Percentiles rank a stretch among this genome's conserved stretches.
These are phyloP conservation scores for Ctenosaura bakeri DNA, from an alignment of 2,797 vertebrate species.

Conservation along the genomic window DNA sequence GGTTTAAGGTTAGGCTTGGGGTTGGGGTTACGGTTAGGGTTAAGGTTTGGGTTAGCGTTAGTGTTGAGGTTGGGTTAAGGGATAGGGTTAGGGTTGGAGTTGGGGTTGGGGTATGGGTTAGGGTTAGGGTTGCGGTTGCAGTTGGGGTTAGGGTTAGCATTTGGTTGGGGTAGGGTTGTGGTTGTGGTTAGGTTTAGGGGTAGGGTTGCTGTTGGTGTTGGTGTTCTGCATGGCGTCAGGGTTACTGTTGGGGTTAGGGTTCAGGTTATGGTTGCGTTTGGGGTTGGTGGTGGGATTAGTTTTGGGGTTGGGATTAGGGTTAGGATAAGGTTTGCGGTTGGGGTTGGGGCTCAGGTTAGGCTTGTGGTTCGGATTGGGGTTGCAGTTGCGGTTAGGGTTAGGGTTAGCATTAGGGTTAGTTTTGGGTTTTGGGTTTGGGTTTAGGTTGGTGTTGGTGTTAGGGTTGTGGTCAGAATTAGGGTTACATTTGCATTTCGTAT, in stretches of 20 bases:
- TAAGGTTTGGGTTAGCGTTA: too few relatives aligned
- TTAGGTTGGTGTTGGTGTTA: background rate
- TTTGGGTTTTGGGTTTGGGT: background rate
- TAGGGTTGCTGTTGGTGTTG: background rate
- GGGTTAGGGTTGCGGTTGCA: background rate
- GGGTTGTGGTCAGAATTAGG: background rate
- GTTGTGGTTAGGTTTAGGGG: too few relatives aligned
- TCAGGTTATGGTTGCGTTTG: background rate
- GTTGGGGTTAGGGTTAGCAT: background rate
- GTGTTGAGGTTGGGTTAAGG: too few relatives aligned
- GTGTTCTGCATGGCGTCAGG: slow-evolving; percentile 7
- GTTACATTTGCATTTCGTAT: background rate
- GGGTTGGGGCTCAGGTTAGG: too few relatives aligned
- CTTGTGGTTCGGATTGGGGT: too few relatives aligned
- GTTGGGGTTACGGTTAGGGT: too few relatives aligned
- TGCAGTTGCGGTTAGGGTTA: too few relatives aligned
- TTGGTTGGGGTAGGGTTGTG: slow-evolving; percentile 13
- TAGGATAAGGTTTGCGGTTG: too few relatives aligned
- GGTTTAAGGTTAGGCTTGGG: too few relatives aligned
- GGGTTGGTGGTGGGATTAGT: background rate
- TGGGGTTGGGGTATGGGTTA: slow-evolving; percentile 16
- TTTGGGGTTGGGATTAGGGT: too few relatives aligned
- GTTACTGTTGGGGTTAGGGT: slow-evolving; percentile 21
- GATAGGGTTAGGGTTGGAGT: too few relatives aligned
- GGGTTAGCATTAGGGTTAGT: too few relatives aligned